Percentiles rank a stretch among this genome's conserved stretches.
Conservation (phyloP, 2,888 invertebrate genomes). For the Drosophila helvetica region DNA sequence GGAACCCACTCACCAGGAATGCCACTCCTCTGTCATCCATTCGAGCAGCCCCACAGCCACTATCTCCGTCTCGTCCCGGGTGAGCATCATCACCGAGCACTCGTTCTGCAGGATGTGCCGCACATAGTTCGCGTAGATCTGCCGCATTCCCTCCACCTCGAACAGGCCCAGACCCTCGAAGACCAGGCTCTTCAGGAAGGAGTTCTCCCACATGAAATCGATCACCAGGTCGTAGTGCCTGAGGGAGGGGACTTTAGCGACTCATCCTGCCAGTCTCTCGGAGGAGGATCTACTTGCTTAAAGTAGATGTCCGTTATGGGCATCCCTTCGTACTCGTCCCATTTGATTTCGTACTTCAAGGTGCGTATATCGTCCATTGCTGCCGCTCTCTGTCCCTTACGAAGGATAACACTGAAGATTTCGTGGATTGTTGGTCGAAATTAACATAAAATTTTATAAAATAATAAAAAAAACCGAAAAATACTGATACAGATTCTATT, state of each 20-base stretch:
- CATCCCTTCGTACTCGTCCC: conserved; percentile 54
- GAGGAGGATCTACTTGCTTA: conserved; percentile 49
- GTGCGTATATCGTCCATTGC: conserved; percentile 56
- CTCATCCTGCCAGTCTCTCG: not conserved
- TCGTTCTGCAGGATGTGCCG: conserved; percentile 61
- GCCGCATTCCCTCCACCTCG: conserved; percentile 43
- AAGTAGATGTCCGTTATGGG: conserved; percentile 63
- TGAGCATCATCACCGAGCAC: conserved; percentile 66
- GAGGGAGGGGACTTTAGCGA: not conserved
- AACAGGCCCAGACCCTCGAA: conserved; percentile 54
- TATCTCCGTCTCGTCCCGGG: conserved; percentile 50
- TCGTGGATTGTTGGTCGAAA: not conserved
- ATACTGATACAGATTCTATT: not conserved
- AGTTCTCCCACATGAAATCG: conserved; percentile 64
- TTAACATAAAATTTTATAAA: not conserved
- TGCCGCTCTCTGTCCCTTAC: not conserved
- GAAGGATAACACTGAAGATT: conserved; percentile 13
- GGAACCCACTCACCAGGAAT: conserved; percentile 57
- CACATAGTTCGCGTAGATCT: conserved; percentile 50
- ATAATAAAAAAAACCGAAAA: not conserved
- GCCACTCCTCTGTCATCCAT: conserved; percentile 71
- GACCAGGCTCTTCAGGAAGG: conserved; percentile 49
- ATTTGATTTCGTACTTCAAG: conserved; percentile 54
- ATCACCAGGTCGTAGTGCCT: conserved; percentile 57
- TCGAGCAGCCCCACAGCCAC: conserved; percentile 60